Evolutionary conservation across 2,113 vertebrate genomes (phyloP).

Genomic region (Tiliqua scincoides): DNA sequence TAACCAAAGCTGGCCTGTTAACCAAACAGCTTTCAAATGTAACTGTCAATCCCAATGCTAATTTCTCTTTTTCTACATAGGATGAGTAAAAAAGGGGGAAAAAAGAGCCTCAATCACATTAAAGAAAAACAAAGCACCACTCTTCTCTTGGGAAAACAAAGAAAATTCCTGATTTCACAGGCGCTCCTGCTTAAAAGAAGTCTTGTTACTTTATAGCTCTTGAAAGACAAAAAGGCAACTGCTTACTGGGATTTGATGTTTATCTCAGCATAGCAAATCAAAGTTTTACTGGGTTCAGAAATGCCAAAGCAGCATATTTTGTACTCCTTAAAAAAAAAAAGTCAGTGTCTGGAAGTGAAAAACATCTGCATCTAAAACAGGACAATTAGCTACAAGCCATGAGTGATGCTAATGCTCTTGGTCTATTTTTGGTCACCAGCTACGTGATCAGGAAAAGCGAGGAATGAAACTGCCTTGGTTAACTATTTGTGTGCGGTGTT

Average conservation of each 20-base stretch:
- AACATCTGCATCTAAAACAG: conserved; percentile 82
- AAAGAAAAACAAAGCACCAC: conserved; percentile 4
- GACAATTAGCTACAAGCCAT: conserved; percentile 79
- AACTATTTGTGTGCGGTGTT: conserved; percentile 52
- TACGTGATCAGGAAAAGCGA: conserved; percentile 66
- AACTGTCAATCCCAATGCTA: conserved; percentile 31
- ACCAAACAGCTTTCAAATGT: not conserved
- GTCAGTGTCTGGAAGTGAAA: conserved; percentile 74
- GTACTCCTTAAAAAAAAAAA: conserved; percentile 45
- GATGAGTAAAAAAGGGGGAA: conserved; percentile 47
- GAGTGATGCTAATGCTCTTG: conserved; percentile 62
- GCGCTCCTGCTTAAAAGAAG: conserved; percentile 29
- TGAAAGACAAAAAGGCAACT: conserved; percentile 41
- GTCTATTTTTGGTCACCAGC: conserved; percentile 78
- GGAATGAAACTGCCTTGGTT: conserved; percentile 47
- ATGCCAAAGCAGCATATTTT: conserved; percentile 79
- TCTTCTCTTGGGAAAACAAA: conserved; percentile 58
- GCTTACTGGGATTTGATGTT: conserved; percentile 63
- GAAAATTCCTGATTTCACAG: conserved; percentile 50
- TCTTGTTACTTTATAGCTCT: conserved; percentile 49
- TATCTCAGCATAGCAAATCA: conserved; percentile 65
- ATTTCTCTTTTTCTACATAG: conserved; percentile 46
- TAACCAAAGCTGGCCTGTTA: conserved; percentile 5
- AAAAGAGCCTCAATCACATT: conserved; percentile 28
- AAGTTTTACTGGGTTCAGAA: conserved; percentile 77